phyloP scores from a whole-genome alignment of 1,140 invertebrate species.

The Meloidogyne chitwoodi region DNA sequence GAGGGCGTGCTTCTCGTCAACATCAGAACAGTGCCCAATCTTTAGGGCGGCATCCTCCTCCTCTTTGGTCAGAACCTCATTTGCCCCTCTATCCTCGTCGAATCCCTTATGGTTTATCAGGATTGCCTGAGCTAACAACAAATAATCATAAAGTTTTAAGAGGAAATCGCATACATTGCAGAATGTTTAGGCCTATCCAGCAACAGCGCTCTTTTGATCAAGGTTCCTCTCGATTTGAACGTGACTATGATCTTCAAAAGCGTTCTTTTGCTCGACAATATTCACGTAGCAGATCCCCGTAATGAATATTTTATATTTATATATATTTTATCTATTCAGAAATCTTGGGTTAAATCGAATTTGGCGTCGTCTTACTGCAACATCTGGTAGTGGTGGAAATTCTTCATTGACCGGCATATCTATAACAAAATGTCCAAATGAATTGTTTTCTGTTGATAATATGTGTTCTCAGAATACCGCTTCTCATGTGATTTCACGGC shows the following conservation, averaged over 20 bases:
- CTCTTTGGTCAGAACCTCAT: slow-evolving; percentile 11
- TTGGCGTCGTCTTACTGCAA: slow-evolving; percentile 20
- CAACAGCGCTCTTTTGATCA: slow-evolving; percentile 5
- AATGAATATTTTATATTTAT: background rate
- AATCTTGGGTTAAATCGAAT: slow-evolving; percentile 18
- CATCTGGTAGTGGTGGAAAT: background rate
- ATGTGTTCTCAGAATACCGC: background rate
- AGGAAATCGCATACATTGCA: background rate
- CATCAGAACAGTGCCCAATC: background rate
- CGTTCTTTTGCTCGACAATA: slow-evolving; percentile 13
- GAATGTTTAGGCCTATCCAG: slow-evolving; percentile 3
- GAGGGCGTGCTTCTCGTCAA: background rate
- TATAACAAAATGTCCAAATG: background rate
- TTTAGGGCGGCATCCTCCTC: background rate
- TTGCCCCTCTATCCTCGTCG: background rate
- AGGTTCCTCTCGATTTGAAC: background rate
- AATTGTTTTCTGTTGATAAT: background rate
- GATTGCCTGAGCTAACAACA: background rate
- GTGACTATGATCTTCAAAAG: background rate
- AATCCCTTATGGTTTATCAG: background rate
- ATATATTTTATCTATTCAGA: background rate
- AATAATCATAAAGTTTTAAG: background rate
- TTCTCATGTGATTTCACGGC: background rate
- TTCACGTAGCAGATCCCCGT: slow-evolving; percentile 20
- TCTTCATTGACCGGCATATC: background rate